Percentiles rank a stretch among this genome's conserved stretches.
Conservation (phyloP, 2,888 invertebrate genomes). For the Xiphydria camelus region DNA sequence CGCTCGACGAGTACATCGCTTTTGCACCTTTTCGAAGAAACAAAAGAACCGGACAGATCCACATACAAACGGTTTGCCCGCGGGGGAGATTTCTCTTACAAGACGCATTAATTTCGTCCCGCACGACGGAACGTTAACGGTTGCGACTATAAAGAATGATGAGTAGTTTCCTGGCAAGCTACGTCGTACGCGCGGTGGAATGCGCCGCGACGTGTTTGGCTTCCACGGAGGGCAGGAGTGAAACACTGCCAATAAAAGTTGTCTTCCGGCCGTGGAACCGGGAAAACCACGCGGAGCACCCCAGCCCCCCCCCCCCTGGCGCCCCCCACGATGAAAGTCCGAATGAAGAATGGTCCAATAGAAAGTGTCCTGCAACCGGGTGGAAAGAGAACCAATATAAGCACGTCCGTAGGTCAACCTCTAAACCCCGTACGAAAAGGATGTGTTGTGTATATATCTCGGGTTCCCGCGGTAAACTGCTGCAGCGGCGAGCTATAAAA, state of each 20-base stretch:
- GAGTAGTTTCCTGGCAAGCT: slow-evolving; percentile 13
- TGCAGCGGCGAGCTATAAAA: slow-evolving; percentile 6
- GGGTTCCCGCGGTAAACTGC: slow-evolving; percentile 9
- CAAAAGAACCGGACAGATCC: too few relatives aligned
- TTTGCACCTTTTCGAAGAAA: too few relatives aligned
- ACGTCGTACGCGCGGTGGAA: not conserved
- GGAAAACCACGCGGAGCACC: not conserved
- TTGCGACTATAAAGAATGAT: slow-evolving; percentile 18
- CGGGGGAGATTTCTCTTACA: too few relatives aligned
- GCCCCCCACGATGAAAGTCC: slow-evolving; percentile 9
- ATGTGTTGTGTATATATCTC: slow-evolving; percentile 7
- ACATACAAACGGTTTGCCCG: too few relatives aligned
- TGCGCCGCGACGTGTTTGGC: not conserved
- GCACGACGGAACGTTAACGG: slow-evolving; percentile 17
- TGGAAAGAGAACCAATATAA: slow-evolving; percentile 20
- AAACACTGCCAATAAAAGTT: slow-evolving; percentile 34
- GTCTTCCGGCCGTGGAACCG: slow-evolving; percentile 22
- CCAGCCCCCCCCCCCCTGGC: too few relatives aligned
- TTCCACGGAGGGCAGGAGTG: slow-evolving; percentile 14
- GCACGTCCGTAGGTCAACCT: slow-evolving; percentile 21
- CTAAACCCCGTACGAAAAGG: slow-evolving; percentile 8
- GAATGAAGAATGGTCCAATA: slow-evolving; percentile 20
- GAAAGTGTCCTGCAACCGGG: slow-evolving; percentile 16
- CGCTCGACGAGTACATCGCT: too few relatives aligned
- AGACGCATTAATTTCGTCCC: slow-evolving; percentile 16